Base-by-base conservation (phyloP, 2,113 vertebrate species). In the Prochilodus magdalenae region DNA sequence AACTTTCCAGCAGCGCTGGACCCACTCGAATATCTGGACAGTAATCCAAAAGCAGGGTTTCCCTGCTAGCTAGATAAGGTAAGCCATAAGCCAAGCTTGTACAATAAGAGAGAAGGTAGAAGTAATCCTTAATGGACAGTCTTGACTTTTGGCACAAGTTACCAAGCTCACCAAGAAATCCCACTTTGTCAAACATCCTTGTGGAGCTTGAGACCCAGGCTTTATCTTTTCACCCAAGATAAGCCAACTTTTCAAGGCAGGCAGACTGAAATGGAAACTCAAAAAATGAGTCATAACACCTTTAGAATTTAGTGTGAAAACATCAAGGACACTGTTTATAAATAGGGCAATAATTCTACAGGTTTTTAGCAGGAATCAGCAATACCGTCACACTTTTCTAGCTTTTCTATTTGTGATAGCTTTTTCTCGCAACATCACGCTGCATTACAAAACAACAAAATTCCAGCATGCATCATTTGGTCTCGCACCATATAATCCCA, bases 251-350 rank as follows among this genome's bases (percentile, higher is more conserved):
- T n/a, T 36, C 30, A 36, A 67, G 33, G 40, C 40, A 18, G 76
- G 24, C 18, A 72, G 73, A 67, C 80, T 83, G 86, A 88, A 76
- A 80, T 60, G 75, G 83, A 77, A 40, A 20, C 49, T 81, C 84
- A 24, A 5, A 44, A 36, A 36, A 36, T 36, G 40, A 51, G 29
- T n/a, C 57, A 57, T 15, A 16, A 18, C n/a, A 60, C 36, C 22
- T 76, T 20, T 13, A 66, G 27, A 66, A 30, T 15, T 5, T 2
- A 51, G 18, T 29, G 29, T 5, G 12, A 51, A 77, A 49, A n/a
- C 27, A 51, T n/a, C 66, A 77, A 65, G 47, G 47, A 53, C 49
- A 51, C 27, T 36, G n/a, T 22, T 60, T 60, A 24, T 59, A 75
- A 75, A 13, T 40, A 51, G 47, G 51, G 27, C 60, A 60, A 40